Conservation (phyloP, 2,888 invertebrate genomes). For the Choreutis nemorana region DNA sequence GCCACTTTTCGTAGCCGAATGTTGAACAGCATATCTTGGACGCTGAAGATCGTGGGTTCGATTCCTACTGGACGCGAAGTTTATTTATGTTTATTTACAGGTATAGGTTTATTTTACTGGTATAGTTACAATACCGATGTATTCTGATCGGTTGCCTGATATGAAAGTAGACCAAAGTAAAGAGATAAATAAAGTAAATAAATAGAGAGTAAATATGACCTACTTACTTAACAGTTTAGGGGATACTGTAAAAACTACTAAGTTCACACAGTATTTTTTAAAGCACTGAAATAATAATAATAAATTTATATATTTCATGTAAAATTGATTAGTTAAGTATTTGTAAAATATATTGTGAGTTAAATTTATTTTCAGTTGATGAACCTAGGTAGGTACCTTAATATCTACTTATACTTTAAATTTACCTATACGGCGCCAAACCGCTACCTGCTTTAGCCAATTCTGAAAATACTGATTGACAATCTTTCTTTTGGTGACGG, state of each 20-base stretch:
- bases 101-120: too few species aligned
- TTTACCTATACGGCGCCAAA: conserved; percentile 27
- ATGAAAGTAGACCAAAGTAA: too few species aligned
- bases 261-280: background rate
- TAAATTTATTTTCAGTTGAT: background rate
- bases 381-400: background rate
- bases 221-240: too few species aligned
- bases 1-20: too few species aligned
- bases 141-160: too few species aligned
- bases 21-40: too few species aligned
- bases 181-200: too few species aligned
- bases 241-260: background rate
- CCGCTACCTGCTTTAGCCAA: conserved; percentile 27
- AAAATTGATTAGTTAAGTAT: background rate
- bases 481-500: conserved; percentile 25
- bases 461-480: conserved; percentile 18
- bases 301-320: background rate
- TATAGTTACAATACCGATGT: too few species aligned
- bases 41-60: too few species aligned
- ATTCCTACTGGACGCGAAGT: too few species aligned
- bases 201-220: too few species aligned
- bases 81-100: too few species aligned
- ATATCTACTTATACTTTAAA: background rate
- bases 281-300: background rate
- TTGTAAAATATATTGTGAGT: background rate